Evolutionary conservation across 2,888 invertebrate genomes (phyloP), one percentile per base, ranked within the genome.

Genomic region (Argyra leucocephala): DNA sequence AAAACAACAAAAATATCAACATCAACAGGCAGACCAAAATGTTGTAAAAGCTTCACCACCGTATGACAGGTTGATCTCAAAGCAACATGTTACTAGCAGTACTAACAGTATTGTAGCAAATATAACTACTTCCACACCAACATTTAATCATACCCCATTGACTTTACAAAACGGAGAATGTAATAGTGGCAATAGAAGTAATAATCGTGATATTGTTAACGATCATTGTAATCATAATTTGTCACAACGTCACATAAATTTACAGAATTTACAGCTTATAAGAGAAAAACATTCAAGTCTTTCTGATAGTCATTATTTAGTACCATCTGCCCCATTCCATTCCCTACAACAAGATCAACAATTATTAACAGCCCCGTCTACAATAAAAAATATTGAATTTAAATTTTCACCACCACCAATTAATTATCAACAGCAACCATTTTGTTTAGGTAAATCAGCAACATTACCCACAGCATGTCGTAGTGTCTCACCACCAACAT

Each of bases 351-450:
- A 48, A 18, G 18, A 48, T 18, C 48, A 48, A 48, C 48, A 9
- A 48, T 5, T 5, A n/a, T 48, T n/a, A 48, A 48, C 48, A n/a
- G 48, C 48, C 12, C 31, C 31, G 12, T 31, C 31, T 31, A 10
- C 31, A 31, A 48, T 18, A 48, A 58, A 58, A 58, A 58, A 58
- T 61, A 24, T 6, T 63, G 67, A 67, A 60, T 22, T 61, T 2
- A 63, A 58, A 62, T 62, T n/a, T 22, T 67, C 68, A 21, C 62
- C 68, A 10, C 65, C 67, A 12, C 62, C 63, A 48, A 48, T 18
- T 62, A 62, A 31, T 26, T 61, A 24, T 65, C 67, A 12, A 64
- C 65, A 3, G 62, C 68, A 68, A 22, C 66, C 66, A 12, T 69
- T 64, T 66, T 69, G 65, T 63, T 66, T 69, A 15, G 66, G 61